Conservation (phyloP, 2,113 vertebrate genomes). For the Erythrolamprus reginae region DNA sequence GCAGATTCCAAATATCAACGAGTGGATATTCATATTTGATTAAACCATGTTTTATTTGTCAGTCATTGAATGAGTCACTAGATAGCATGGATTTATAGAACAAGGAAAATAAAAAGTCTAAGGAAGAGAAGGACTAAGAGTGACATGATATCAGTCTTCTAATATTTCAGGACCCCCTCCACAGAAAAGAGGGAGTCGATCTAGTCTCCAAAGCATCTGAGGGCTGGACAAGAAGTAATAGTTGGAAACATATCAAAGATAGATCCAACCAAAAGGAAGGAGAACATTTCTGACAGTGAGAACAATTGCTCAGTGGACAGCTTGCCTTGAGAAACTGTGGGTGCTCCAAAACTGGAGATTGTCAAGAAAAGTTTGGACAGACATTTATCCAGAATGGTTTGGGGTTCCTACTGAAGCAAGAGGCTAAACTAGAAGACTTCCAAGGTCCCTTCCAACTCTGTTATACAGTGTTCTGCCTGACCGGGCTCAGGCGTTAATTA, state of each 20-base stretch:
- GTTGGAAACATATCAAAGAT: not conserved
- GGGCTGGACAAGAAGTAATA: not conserved
- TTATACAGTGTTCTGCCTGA: too few species aligned
- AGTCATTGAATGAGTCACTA: not conserved
- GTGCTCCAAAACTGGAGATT: not conserved
- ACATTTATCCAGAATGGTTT: not conserved
- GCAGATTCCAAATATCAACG: not conserved
- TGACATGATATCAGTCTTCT: not conserved
- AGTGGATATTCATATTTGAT: not conserved
- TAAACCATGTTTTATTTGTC: not conserved
- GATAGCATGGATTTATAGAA: not conserved
- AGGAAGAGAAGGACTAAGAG: not conserved
- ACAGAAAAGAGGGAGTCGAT: not conserved
- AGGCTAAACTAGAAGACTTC: not conserved
- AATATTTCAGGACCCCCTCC: not conserved
- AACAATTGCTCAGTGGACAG: not conserved
- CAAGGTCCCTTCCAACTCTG: not conserved
- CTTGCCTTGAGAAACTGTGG: not conserved
- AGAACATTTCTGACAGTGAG: not conserved
- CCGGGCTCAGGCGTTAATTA: too few species aligned
- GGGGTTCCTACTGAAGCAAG: not conserved
- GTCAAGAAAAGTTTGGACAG: not conserved
- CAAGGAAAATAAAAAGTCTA: not conserved
- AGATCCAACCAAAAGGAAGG: not conserved
- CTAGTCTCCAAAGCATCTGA: not conserved